These are phyloP conservation scores for Metallyticus violacea DNA, from an alignment of 2,888 invertebrate species.

Conservation along the genomic window DNA sequence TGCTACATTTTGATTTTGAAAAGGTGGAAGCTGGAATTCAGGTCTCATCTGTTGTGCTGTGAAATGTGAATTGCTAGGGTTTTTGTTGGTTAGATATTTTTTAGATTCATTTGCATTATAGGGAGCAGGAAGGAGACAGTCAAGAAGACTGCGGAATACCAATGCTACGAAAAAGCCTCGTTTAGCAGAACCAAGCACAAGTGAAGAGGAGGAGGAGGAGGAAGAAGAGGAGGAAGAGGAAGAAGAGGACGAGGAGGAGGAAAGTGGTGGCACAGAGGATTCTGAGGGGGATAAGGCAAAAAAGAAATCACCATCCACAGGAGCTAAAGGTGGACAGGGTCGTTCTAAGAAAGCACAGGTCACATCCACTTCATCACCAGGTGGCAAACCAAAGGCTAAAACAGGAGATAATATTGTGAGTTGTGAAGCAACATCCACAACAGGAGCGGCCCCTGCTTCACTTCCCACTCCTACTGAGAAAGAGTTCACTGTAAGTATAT, in stretches of 20 bases:
- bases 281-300: slow-evolving; percentile 19
- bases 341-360: slow-evolving; percentile 6
- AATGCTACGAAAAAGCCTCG: slow-evolving; percentile 26
- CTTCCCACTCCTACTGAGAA: slow-evolving; percentile 28
- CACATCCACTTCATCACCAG: slow-evolving; percentile 1
- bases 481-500: slow-evolving; percentile 35
- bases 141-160: slow-evolving; percentile 22
- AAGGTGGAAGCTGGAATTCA: too few relatives aligned
- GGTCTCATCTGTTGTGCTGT: too few relatives aligned
- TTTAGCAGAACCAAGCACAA: slow-evolving; percentile 24
- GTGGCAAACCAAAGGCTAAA: slow-evolving; percentile 7
- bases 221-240: slow-evolving; percentile 33
- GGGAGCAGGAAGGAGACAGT: slow-evolving; percentile 21
- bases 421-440: slow-evolving; percentile 28
- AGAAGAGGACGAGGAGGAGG: slow-evolving; percentile 32
- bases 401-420: slow-evolving; percentile 16
- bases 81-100: too few relatives aligned
- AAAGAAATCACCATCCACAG: slow-evolving; percentile 32
- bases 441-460: slow-evolving; percentile 2
- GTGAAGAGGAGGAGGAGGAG: slow-evolving; percentile 34
- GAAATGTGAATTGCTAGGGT: too few relatives aligned
- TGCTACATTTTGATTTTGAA: too few relatives aligned
- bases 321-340: neutral
- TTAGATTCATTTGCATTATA: too few relatives aligned
- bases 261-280: slow-evolving; percentile 30